Percentiles rank a stretch among this genome's conserved stretches.
phyloP scores from a whole-genome alignment of 2,797 vertebrate genomes.

The Leptodactylus fallax region DNA sequence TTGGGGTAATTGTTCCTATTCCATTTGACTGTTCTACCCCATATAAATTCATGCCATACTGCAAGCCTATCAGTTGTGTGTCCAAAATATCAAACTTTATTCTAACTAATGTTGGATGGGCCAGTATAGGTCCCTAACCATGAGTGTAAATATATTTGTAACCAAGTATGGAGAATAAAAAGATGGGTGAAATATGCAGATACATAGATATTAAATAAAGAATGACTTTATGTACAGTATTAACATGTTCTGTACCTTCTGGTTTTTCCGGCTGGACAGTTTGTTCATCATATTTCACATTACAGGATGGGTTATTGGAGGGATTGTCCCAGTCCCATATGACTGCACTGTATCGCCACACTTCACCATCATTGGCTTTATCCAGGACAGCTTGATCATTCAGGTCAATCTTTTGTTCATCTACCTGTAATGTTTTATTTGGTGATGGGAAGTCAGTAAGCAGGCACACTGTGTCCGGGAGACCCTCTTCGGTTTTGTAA shows the following conservation, averaged over 20 bases:
- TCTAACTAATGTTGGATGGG: background rate
- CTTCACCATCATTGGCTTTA: background rate
- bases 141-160: background rate
- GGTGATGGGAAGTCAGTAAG: constrained; percentile 39
- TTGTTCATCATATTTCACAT: background rate
- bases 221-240: background rate
- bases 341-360: constrained; percentile 51
- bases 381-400: background rate
- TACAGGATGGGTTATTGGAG: background rate
- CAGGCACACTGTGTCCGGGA: constrained; percentile 43
- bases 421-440: background rate
- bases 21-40: background rate
- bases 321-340: background rate
- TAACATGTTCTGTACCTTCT: background rate
- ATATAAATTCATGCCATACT: background rate
- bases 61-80: no score
- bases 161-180: background rate
- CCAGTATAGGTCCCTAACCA: background rate
- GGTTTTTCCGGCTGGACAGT: background rate
- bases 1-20: background rate
- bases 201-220: background rate
- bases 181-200: background rate
- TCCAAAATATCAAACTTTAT: no score
- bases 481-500: background rate
- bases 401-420: background rate